Evolutionary conservation across 2,888 invertebrate genomes (phyloP).

Genomic region (Ariolimax columbianus): DNA sequence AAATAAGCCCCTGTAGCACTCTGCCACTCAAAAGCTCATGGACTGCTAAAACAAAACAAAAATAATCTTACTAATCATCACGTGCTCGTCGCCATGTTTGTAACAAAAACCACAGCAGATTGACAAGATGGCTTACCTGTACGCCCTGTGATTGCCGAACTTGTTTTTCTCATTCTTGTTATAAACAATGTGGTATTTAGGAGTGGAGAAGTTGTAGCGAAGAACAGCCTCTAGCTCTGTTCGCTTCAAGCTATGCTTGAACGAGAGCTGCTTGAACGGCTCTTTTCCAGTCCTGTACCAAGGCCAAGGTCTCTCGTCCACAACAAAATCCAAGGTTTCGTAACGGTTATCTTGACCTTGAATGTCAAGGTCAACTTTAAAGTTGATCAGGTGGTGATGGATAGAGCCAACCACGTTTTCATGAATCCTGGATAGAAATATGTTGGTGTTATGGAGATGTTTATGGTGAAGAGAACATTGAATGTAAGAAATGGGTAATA

Average conservation of each 20-base stretch:
- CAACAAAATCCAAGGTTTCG: slow-evolving; percentile 61
- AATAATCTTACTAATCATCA: too few relatives aligned
- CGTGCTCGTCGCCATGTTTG: too few relatives aligned
- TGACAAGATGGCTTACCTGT: slow-evolving; percentile 54
- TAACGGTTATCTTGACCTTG: slow-evolving; percentile 63
- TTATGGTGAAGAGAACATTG: too few relatives aligned
- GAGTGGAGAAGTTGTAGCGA: slow-evolving; percentile 65
- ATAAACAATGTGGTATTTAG: slow-evolving; percentile 66
- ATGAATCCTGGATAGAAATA: slow-evolving; percentile 49
- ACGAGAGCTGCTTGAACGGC: slow-evolving; percentile 57
- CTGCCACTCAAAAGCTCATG: too few relatives aligned
- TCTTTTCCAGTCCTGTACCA: slow-evolving; percentile 44
- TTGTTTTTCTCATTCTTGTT: slow-evolving; percentile 58
- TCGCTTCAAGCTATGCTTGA: slow-evolving; percentile 54
- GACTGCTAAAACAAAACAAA: too few relatives aligned
- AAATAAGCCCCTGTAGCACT: too few relatives aligned
- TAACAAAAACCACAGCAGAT: too few relatives aligned
- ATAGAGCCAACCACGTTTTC: slow-evolving; percentile 58
- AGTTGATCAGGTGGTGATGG: slow-evolving; percentile 67
- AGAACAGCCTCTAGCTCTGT: slow-evolving; percentile 64
- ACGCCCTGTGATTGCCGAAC: slow-evolving; percentile 61
- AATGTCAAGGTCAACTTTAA: slow-evolving; percentile 66
- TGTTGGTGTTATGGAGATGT: too few relatives aligned
- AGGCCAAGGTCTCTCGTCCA: slow-evolving; percentile 55
- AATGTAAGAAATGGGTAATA: too few relatives aligned